Conservation (phyloP, 2,797 vertebrate species). For the Cynodonichthys magdalenae region DNA sequence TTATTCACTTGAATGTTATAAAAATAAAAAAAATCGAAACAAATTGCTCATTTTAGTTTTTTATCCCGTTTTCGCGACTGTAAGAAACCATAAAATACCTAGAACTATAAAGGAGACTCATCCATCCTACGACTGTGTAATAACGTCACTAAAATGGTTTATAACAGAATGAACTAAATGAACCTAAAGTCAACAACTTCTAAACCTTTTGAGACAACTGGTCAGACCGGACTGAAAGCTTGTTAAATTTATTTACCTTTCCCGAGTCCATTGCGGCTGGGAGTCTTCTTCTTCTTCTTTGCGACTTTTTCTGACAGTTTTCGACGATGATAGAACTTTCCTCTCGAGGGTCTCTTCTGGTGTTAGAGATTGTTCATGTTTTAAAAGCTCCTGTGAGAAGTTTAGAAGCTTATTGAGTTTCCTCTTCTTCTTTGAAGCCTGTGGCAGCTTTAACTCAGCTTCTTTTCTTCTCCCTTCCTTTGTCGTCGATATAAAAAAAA, state of each 20-base stretch:
- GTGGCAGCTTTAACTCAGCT: not conserved
- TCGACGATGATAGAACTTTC: constrained; percentile 1
- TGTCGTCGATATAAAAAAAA: not conserved
- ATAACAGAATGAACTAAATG: constrained; percentile 8
- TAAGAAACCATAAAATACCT: no score
- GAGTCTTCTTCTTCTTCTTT: not conserved
- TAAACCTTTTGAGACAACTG: not conserved
- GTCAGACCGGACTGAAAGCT: constrained; percentile 6
- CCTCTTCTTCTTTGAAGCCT: no score
- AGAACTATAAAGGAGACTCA: no score
- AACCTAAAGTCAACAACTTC: constrained; percentile 1
- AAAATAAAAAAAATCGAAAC: no score
- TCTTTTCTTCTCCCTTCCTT: not conserved
- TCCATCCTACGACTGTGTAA: not conserved
- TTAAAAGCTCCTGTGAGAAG: not conserved
- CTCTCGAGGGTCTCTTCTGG: constrained; percentile 3
- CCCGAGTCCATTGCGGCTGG: constrained; percentile 67
- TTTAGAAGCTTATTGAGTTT: not conserved
- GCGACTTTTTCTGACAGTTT: constrained; percentile 8
- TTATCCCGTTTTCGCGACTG: no score
- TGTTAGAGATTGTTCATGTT: constrained; percentile 30
- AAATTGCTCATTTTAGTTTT: no score
- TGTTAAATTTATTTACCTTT: constrained; percentile 63
- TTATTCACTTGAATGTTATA: no score
- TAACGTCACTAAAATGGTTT: not conserved